Base-by-base conservation (phyloP, 2,113 vertebrate species). In the Ciconia stormi region DNA sequence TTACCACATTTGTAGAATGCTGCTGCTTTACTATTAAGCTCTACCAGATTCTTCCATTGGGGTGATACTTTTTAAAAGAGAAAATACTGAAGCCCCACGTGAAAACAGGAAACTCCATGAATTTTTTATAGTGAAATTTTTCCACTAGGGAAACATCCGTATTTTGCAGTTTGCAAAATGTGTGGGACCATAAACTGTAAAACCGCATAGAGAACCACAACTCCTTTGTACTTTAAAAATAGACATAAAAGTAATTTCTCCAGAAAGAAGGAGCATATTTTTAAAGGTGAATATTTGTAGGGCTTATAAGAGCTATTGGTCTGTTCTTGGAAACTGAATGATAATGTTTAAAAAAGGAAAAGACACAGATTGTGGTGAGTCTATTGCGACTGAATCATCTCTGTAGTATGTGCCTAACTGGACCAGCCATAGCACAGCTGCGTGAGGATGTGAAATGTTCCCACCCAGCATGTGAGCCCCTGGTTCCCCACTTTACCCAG, bases 221-320 rank as follows among this genome's bases (percentile, higher is more conserved):
- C 76, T 59, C 67, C 93, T 95, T 96, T 97, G 95, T 97, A 90
- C 96, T 96, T 97, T 73, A 93, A 94, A 96, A 96, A 96, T 92
- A 97, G 88, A 95, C 81, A 86, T 92, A 89, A 95, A 93, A 97
- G 77, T 95, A 83, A 95, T 95, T 95, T 94, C 93, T 94, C 69
- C 91, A 93, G 95, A 82, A 97, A 96, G 86, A 42, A 83, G 65
- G 59, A 90, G 59, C 8, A 0, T 83, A 89, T 95, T 97, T 97
- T 95, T 82, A 89, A 95, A 94, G 91, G 90, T 96, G 95, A 95
- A 56, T 95, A 90, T 95, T 92, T 96, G 70, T 52, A 92, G 81
- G 77, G 44, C 53, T 92, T 94, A 71, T 82, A 93, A 91, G 97
- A 94, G 46, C 73, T 74, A 49, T 92, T 84, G 73, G 55, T 59